Conservation (phyloP, 2,797 vertebrate species). For the Xenopus petersii region DNA sequence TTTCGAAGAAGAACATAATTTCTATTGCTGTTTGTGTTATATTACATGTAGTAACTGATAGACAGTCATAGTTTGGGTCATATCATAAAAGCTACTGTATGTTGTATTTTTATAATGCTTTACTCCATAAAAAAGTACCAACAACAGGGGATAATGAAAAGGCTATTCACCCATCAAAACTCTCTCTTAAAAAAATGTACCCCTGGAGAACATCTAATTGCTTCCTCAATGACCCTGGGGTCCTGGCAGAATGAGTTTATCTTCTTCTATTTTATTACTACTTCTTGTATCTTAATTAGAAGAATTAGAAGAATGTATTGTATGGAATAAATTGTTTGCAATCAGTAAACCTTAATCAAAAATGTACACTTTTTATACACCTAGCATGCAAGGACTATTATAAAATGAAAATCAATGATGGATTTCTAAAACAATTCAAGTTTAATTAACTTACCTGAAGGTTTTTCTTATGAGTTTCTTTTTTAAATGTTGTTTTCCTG, state of each 20-base stretch:
- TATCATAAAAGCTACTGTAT: constrained; percentile 20
- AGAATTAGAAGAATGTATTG: constrained; percentile 51
- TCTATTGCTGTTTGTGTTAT: constrained; percentile 39
- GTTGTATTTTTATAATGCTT: constrained; percentile 48
- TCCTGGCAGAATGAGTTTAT: constrained; percentile 71
- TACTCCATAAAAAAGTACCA: constrained; percentile 52
- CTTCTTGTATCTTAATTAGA: constrained; percentile 72
- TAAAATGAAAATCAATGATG: constrained; percentile 65
- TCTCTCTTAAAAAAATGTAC: constrained; percentile 58
- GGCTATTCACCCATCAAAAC: constrained; percentile 48
- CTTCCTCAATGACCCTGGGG: constrained; percentile 70
- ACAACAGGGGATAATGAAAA: constrained; percentile 52
- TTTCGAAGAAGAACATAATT: constrained; percentile 25
- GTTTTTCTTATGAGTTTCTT: constrained; percentile 62
- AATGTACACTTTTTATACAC: constrained; percentile 62
- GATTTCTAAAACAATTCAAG: constrained; percentile 66
- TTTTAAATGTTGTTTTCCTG: background rate
- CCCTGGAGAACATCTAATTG: constrained; percentile 68
- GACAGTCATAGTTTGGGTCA: constrained; percentile 45
- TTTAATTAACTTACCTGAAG: constrained; percentile 75
- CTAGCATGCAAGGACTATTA: constrained; percentile 63
- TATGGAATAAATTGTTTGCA: constrained; percentile 73
- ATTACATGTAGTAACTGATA: constrained; percentile 26
- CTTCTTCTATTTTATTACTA: constrained; percentile 68
- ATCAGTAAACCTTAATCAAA: constrained; percentile 69